These are phyloP conservation scores for Cephus nigrinus DNA, from an alignment of 2,888 invertebrate genomes.

Conservation along the genomic window DNA sequence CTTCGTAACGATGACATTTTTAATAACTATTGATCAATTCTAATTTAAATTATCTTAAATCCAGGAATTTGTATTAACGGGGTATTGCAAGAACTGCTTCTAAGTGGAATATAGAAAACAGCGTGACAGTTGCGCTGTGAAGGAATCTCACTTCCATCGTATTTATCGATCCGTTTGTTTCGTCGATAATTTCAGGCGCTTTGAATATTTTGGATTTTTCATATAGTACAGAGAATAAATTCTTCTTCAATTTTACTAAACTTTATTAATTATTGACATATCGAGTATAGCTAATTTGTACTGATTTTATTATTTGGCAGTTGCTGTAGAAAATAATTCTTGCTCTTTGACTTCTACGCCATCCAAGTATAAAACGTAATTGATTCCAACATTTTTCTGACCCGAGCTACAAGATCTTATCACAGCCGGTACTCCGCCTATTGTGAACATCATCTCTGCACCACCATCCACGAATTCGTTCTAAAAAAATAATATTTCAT, in stretches of 20 bases:
- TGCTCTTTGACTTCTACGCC: constrained; percentile 39
- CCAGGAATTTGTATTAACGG: not conserved
- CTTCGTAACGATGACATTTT: constrained; percentile 31
- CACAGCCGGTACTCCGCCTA: constrained; percentile 68
- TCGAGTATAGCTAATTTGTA: not conserved
- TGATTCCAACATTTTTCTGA: constrained; percentile 53
- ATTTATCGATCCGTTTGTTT: constrained; percentile 19
- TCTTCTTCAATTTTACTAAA: not conserved
- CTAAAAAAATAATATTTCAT: constrained; percentile 64
- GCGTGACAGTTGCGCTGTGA: constrained; percentile 1
- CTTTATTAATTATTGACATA: not conserved
- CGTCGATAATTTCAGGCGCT: constrained; percentile 20
- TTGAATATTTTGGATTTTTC: not conserved
- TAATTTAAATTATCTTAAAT: not conserved
- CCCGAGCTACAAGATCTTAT: constrained; percentile 64
- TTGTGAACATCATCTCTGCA: constrained; percentile 82
- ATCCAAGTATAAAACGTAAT: constrained; percentile 52
- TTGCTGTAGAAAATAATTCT: constrained; percentile 12
- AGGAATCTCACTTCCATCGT: constrained; percentile 10
- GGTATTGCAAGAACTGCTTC: not conserved
- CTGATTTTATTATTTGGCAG: constrained; percentile 1
- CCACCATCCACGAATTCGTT: constrained; percentile 87
- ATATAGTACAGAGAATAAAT: not conserved
- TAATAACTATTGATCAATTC: not conserved
- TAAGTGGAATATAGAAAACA: not conserved